Evolutionary conservation across 2,888 invertebrate genomes (phyloP), one percentile per base, ranked within the genome.

Genomic region (Linnaemya tessellans): DNA sequence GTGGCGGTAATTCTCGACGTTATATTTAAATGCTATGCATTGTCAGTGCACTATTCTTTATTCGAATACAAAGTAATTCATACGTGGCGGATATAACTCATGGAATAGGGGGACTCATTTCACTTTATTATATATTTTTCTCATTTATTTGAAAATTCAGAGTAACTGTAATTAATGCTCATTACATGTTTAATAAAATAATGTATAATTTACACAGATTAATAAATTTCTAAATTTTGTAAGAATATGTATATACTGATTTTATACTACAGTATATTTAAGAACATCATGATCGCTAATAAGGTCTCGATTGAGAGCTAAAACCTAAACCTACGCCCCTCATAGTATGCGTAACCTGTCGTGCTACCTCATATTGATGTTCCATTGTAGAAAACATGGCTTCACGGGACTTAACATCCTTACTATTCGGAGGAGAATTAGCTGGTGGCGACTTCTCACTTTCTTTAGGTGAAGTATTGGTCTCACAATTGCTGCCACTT

Each of bases 291-390:
- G 15, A 65, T 58, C 7, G 62, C 54, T 81, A 88, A 84, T 83
- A 87, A 13, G 90, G 92, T 25, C 94, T 91, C 38, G 93, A 91
- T 87, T 94, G 93, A 30, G 94, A 94, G 56, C 94, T 94, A 92
- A 97, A 97, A 70, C 97, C 97, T 43, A 97, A 93, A 0, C 97
- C 97, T 0, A 97, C 96, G 0, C 97, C 97, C 1, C 98, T 94
- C 94, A 98, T 98, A 11, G 98, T 98, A 93, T 99, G 99, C 0
- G 99, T 99, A 22, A 98, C 97, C 87, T 98, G 97, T 46, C 99
- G 94, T 0, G 99, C 99, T 73, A 98, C 97, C 92, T 98, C 98
- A 91, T 99, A 99, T 92, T 99, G 98, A 88, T 97, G 97, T 90
- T 99, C 98, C 96, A 99, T 97, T 68, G 96, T 96, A 87, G 95